A percentile compares a stretch with the other conserved stretches of the same genome.
Conservation (phyloP, 2,113 vertebrate species). For the Harpagus bidentatus region DNA sequence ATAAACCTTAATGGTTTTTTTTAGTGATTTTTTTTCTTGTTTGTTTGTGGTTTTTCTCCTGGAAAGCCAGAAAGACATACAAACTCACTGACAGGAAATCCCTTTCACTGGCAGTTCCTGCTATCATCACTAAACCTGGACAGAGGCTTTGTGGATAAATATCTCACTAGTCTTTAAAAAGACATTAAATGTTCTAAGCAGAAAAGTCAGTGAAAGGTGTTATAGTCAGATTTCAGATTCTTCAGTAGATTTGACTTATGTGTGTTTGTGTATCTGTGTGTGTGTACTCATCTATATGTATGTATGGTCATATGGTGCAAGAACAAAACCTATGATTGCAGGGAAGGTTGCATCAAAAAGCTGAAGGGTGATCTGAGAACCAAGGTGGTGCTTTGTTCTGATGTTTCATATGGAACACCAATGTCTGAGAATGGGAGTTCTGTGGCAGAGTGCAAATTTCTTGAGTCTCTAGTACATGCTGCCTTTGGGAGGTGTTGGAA, state of each 20-base stretch:
- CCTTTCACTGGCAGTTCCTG: background rate
- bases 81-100: background rate
- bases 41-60: background rate
- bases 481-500: background rate
- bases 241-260: background rate
- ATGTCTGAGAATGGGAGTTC: background rate
- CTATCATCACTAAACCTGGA: background rate
- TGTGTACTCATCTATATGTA: rapidly evolving
- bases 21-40: background rate
- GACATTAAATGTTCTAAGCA: background rate
- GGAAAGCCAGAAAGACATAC: background rate
- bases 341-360: background rate
- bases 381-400: background rate
- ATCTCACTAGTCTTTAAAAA: background rate
- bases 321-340: background rate
- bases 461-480: background rate
- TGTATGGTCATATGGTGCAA: background rate
- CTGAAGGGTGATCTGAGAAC: background rate
- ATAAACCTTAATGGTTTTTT: background rate
- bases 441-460: background rate
- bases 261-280: rapidly evolving
- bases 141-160: background rate
- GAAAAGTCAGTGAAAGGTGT: background rate
- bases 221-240: background rate
- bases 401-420: rapidly evolving